Evolutionary conservation across 2,113 vertebrate species (phyloP).

Genomic region (Otis tarda): DNA sequence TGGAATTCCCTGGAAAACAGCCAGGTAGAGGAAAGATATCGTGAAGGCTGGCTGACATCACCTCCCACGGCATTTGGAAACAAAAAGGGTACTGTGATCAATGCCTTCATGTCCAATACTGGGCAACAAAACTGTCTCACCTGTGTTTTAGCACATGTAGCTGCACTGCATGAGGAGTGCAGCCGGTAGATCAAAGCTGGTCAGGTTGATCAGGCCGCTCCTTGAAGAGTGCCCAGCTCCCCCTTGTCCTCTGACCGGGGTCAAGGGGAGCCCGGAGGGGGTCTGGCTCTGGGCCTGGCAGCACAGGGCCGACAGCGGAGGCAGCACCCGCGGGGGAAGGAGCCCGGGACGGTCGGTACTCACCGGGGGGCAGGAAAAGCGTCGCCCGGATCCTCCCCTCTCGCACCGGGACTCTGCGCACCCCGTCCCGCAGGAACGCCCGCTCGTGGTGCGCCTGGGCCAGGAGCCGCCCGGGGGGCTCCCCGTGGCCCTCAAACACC

Average conservation of each 20-base stretch:
- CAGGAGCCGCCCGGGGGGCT: background rate
- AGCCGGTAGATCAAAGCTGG: background rate
- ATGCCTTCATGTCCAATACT: background rate
- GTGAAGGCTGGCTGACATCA: background rate
- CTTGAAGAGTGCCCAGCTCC: background rate
- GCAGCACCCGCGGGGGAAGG: background rate
- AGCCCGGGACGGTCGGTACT: background rate
- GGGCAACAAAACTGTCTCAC: background rate
- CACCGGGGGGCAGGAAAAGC: conserved; percentile 74
- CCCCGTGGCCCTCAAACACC: conserved; percentile 47
- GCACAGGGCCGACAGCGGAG: rapidly evolving
- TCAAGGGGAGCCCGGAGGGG: too few species aligned
- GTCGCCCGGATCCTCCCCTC: conserved; percentile 65
- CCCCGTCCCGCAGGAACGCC: conserved; percentile 62
- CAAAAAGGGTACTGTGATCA: background rate
- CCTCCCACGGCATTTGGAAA: background rate
- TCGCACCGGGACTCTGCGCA: conserved; percentile 60
- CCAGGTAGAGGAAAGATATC: background rate
- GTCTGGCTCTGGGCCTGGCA: background rate
- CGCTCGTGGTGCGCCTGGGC: conserved; percentile 52
- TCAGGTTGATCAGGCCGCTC: background rate
- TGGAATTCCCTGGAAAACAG: background rate
- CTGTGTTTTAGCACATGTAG: background rate
- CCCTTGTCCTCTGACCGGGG: background rate
- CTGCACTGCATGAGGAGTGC: rapidly evolving